Conservation (phyloP, 2,888 invertebrate genomes). For the Acrobasis suavella region DNA sequence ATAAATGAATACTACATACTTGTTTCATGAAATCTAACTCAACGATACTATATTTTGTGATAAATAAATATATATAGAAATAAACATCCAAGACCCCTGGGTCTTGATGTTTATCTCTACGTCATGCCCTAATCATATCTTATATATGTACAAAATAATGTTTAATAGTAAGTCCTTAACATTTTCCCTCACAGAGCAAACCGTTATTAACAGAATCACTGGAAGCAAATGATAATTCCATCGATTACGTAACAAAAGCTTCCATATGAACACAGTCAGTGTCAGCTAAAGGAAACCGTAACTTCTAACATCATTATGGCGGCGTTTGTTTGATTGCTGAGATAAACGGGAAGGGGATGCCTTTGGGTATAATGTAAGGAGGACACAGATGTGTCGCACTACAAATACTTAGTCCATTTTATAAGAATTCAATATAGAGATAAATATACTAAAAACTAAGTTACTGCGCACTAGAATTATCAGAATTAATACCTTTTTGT, state of each 20-base stretch:
- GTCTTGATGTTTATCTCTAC: no score
- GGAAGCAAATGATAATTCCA: slow-evolving; percentile 19
- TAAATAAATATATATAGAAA: no score
- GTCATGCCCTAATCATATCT: no score
- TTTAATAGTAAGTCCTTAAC: neutral
- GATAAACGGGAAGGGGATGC: slow-evolving; percentile 30
- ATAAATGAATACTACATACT: no score
- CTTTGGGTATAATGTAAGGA: neutral
- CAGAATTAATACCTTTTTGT: no score
- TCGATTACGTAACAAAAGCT: slow-evolving; percentile 10
- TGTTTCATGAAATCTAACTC: no score
- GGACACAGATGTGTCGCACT: neutral
- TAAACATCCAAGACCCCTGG: no score
- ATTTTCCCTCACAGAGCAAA: slow-evolving; percentile 1
- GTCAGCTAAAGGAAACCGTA: slow-evolving; percentile 23
- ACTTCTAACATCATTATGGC: slow-evolving; percentile 30
- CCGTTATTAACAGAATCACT: slow-evolving; percentile 1
- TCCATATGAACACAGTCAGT: slow-evolving; percentile 5
- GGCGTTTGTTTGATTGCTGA: slow-evolving; percentile 33
- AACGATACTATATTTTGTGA: no score
- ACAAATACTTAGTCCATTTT: neutral
- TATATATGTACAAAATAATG: neutral
- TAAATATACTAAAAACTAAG: no score
- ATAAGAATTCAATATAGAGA: no score
- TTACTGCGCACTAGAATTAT: no score